phyloP scores from a whole-genome alignment of 2,113 vertebrate species.

The Blennius ocellaris region DNA sequence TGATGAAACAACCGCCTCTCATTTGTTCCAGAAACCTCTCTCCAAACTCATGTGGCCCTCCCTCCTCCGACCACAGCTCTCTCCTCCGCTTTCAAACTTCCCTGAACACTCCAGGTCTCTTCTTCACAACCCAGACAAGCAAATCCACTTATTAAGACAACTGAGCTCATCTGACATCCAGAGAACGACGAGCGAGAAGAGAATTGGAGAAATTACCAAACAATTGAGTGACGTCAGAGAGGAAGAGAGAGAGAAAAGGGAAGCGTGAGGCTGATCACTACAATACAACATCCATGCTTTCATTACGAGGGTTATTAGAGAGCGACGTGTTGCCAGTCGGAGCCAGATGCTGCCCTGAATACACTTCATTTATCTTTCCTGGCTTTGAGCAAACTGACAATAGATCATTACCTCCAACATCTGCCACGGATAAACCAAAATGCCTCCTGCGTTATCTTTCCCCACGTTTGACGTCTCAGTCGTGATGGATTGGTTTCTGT shows the following conservation, averaged over 20 bases:
- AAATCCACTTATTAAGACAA: neutral
- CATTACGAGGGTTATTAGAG: neutral
- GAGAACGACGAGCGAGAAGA: neutral
- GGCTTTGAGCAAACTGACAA: neutral
- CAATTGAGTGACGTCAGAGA: neutral
- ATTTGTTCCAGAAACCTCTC: slow-evolving; percentile 64
- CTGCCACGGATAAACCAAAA: neutral
- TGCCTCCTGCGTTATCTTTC: neutral
- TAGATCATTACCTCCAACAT: neutral
- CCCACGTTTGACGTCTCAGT: neutral
- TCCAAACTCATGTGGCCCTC: slow-evolving; percentile 4
- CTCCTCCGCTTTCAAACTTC: slow-evolving; percentile 14
- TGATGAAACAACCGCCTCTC: slow-evolving; percentile 63
- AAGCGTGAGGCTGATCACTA: neutral
- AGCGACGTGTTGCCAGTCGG: neutral
- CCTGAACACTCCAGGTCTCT: neutral
- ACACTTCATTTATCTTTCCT: neutral
- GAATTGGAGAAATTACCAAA: slow-evolving; percentile 6
- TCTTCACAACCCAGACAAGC: neutral
- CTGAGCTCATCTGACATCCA: slow-evolving; percentile 1
- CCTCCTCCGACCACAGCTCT: slow-evolving; percentile 41
- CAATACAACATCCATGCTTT: neutral
- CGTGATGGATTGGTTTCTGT: neutral
- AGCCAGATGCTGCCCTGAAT: too few species aligned
- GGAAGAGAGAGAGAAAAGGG: neutral